Base-by-base conservation (phyloP, 2,888 invertebrate genomes). In the Tetropium fuscum region DNA sequence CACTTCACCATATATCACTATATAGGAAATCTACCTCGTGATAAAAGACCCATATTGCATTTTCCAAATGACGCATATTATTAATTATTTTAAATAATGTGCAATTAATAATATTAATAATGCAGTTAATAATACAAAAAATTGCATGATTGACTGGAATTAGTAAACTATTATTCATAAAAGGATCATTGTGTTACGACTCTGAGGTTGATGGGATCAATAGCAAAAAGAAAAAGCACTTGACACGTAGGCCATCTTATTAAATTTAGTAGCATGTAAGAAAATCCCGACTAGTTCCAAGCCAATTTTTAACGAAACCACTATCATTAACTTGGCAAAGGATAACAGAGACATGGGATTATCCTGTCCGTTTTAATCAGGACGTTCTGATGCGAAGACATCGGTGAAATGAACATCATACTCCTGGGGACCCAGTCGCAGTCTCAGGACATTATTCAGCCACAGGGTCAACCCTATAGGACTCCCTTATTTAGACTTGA, bases 291-390 rank as follows among this genome's bases (percentile, higher is more conserved):
- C 19, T 15, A 44, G 36, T 38, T 48, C 48, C 13, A 22, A 22
- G 8, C 6, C 20, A 36, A 36, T 36, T 43, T 41, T 19, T 27
- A 53, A 53, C 41, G 40, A 30, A 53, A 53, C 40, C 53, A n/a
- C 34, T 40, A 43, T 54, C 59, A 36, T 43, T 54, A 55, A 32
- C 19, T 19, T 27, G 16, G 27, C 38, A 25, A 25, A 41, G 60
- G 58, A 44, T 62, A 62, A 64, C 64, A 60, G 62, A 48, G 59
- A 53, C 60, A 20, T 22, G 45, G 55, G 62, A 66, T 66, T 64
- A 66, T 58, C 60, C 56, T 58, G 66, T 64, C 66, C 58, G 64
- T 62, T 66, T 66, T 66, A 66, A 66, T 66, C 63, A 64, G 63
- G 58, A 60, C 41, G 66, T 61, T 58, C 57, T 66, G 66, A 64